Evolutionary conservation across 2,797 vertebrate species (phyloP), one percentile per base, ranked within the genome.

Genomic region (Tokudaia muenninki): DNA sequence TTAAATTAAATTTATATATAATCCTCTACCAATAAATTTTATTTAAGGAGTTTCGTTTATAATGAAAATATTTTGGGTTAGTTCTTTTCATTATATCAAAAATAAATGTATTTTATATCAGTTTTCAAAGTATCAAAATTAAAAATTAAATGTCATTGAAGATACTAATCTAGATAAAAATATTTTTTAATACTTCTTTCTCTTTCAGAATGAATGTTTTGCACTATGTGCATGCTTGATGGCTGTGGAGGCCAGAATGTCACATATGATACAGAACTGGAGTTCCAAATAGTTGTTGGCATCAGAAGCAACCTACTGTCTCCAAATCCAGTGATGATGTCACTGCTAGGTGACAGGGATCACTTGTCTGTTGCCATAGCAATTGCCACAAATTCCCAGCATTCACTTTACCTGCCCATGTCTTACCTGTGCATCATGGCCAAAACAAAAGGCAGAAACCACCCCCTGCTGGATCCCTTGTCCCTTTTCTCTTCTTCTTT

Each of bases 1-100:
- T 87, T 50, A 77, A 93, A 81, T 14, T 72, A 86, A 94, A 92
- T 88, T 94, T 88, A n/a, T 14, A 31, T 26, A 50, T 96, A 89
- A 59, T 93, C 50, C 34, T 80, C 34, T 84, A 75, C 57, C 5
- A 89, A 94, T 31, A 90, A n/a, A 86, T 74, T 91, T 94, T 90
- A 63, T 29, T 95, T 95, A 88, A 80, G 11, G 16, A 74, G 3
- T 65, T 90, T 94, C 88, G 59, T 41, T 94, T 86, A 67, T 89
- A 50, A 52, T 84, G 29, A 91, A 90, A 37, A 94, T 29, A 70
- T 87, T n/a, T 70, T 7, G 7, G 3, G 31, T 31, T 80, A 47
- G 29, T 59, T 70, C 61, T 89, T 87, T 74, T 72, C 52, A 57
- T 67, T 95, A 16, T 70, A 8, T 75, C 79, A 88, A 86, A 6